Base-by-base conservation (phyloP, 2,113 vertebrate species). In the Grallaria varia region DNA sequence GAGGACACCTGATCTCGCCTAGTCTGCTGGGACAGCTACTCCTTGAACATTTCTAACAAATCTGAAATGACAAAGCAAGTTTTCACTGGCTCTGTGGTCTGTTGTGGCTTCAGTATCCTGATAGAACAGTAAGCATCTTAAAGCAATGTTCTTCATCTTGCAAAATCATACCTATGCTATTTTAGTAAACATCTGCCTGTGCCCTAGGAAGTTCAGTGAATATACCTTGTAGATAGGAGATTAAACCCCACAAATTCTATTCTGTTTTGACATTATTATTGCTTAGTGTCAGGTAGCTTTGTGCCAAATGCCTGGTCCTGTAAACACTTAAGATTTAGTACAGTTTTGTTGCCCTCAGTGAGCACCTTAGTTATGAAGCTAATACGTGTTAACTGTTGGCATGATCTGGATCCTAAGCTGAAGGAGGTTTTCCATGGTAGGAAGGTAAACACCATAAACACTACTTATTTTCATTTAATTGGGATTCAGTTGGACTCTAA, bases 391-490 rank as follows among this genome's bases (percentile, higher is more conserved):
- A 71, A 73, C 75, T 77, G 11, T 75, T 90, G 73, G 39, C 52
- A 45, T 69, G 69, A 49, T 53, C 56, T 58, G 40, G 40, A 40
- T 93, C 40, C 31, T 39, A 74, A 84, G 31, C 72, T 90, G 69
- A 55, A 68, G 47, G 33, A 95, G 92, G 55, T 95, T 96, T 97
- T 96, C 63, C 8, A 33, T 75, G 74, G 59, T 93, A 93, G 79
- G 84, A 96, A 91, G 75, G 89, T 93, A 97, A 98, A 95, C 62
- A 27, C 14, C 73, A 73, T 56, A 96, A 94, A 97, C 87, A 97
- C 16, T 22, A 81, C 87, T 87, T 96, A 96, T 95, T 97, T 97
- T 95, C 17, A 89, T 93, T 95, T 97, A 97, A 93, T 49, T 92
- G 33, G 89, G 92, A 83, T 97, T 97, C 95, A 96, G 68, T 67